phyloP scores from a whole-genome alignment of 2,888 invertebrate species.

The Mythimna vitellina region DNA sequence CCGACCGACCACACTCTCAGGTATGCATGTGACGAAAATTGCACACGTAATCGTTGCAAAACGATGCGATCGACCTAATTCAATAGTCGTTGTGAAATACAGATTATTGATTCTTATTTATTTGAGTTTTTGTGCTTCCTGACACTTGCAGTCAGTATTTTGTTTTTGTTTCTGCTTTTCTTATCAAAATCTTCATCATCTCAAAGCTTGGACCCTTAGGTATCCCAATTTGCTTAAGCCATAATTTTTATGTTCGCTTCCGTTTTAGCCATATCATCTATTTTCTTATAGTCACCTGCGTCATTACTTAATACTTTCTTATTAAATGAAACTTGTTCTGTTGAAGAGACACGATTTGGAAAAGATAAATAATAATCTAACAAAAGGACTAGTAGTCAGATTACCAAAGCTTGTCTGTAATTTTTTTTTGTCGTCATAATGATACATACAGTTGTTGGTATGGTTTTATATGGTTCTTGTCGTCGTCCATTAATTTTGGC shows the following conservation, averaged over 20 bases:
- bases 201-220: neutral
- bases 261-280: neutral
- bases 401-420: no score
- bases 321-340: neutral
- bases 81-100: conserved; percentile 53
- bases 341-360: no score
- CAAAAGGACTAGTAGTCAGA: no score
- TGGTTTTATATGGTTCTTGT: neutral
- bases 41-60: conserved; percentile 65
- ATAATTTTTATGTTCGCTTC: neutral
- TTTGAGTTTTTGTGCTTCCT: conserved; percentile 21
- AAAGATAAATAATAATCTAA: no score
- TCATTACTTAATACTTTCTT: neutral
- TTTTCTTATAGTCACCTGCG: neutral
- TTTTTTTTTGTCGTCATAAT: neutral
- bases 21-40: conserved; percentile 57
- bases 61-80: conserved; percentile 63
- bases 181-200: neutral
- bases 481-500: neutral
- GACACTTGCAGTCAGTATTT: neutral
- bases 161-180: neutral
- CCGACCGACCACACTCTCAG: conserved; percentile 36
- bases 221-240: neutral
- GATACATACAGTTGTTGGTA: no score
- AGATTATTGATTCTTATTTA: conserved; percentile 37